Evolutionary conservation across 2,113 vertebrate genomes (phyloP).

Genomic region (Tychaedon coryphoeus): DNA sequence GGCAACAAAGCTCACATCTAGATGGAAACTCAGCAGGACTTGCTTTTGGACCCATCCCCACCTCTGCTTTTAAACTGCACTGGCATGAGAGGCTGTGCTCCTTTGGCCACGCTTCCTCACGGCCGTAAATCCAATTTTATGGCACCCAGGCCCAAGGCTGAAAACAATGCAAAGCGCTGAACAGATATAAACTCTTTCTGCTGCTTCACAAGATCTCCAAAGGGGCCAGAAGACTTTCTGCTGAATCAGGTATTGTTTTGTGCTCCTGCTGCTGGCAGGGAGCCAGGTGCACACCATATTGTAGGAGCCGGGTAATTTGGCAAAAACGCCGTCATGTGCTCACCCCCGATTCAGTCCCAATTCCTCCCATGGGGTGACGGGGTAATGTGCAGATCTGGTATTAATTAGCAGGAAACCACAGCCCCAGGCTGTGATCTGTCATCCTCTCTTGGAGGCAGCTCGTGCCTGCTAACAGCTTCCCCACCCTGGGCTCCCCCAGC

Average conservation of each 20-base stretch:
- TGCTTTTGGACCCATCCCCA: background rate
- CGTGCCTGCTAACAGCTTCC: background rate
- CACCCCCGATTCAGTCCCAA: conserved; percentile 33
- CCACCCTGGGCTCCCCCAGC: background rate
- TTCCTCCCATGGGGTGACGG: conserved; percentile 31
- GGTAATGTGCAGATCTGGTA: conserved; percentile 40
- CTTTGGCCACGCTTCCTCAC: background rate
- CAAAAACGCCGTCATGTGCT: conserved; percentile 35
- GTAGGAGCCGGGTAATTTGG: conserved; percentile 45
- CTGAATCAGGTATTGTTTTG: conserved; percentile 60
- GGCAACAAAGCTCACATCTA: background rate
- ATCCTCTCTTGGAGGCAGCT: conserved; percentile 22
- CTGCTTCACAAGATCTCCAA: conserved; percentile 52
- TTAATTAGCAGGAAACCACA: conserved; percentile 40
- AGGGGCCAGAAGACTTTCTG: conserved; percentile 49
- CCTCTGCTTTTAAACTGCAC: background rate
- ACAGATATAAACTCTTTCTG: conserved; percentile 55
- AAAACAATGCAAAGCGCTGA: conserved; percentile 12
- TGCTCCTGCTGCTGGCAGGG: background rate
- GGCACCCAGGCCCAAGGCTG: conserved; percentile 4
- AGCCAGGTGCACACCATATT: conserved; percentile 53
- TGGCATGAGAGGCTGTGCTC: background rate
- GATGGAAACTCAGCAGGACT: background rate
- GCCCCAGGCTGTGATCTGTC: conserved; percentile 33
- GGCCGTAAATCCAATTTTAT: conserved; percentile 20